These are phyloP conservation scores for Chymomyza costata DNA, from an alignment of 1,140 invertebrate species.

Conservation along the genomic window DNA sequence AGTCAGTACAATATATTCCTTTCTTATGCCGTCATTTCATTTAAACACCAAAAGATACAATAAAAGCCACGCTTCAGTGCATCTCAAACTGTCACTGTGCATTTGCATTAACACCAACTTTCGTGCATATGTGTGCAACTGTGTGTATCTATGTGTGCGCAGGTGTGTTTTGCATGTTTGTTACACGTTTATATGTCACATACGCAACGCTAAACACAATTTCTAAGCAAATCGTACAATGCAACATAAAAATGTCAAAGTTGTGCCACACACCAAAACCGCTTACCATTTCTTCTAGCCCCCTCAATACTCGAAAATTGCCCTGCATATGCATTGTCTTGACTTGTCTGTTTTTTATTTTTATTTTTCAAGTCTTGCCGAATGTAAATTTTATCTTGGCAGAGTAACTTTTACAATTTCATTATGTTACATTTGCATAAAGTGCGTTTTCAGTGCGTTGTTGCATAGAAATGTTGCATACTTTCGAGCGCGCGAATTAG, in stretches of 20 bases:
- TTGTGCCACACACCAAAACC: conserved; percentile 29
- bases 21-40: too few species aligned
- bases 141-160: too few species aligned
- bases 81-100: conserved; percentile 41
- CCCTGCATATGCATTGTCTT: too few species aligned
- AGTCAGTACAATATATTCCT: too few species aligned
- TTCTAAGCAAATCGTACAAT: conserved; percentile 65
- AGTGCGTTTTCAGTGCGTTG: conserved; percentile 33
- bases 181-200: conserved; percentile 70
- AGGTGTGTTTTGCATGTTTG: conserved; percentile 40
- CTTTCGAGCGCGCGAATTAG: neutral
- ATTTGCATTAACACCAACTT: conserved; percentile 49
- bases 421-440: conserved; percentile 70
- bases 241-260: conserved; percentile 66
- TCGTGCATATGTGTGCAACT: too few species aligned
- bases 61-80: conserved; percentile 49
- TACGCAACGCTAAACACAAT: conserved; percentile 63
- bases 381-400: conserved; percentile 67
- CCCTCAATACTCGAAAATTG: too few species aligned
- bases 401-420: conserved; percentile 69
- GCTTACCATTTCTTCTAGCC: neutral
- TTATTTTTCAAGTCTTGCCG: too few species aligned
- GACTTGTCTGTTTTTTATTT: too few species aligned
- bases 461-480: conserved; percentile 39
- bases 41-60: too few species aligned